phyloP scores from a whole-genome alignment of 2,888 invertebrate genomes.

The Cremastobaeus sp. region DNA sequence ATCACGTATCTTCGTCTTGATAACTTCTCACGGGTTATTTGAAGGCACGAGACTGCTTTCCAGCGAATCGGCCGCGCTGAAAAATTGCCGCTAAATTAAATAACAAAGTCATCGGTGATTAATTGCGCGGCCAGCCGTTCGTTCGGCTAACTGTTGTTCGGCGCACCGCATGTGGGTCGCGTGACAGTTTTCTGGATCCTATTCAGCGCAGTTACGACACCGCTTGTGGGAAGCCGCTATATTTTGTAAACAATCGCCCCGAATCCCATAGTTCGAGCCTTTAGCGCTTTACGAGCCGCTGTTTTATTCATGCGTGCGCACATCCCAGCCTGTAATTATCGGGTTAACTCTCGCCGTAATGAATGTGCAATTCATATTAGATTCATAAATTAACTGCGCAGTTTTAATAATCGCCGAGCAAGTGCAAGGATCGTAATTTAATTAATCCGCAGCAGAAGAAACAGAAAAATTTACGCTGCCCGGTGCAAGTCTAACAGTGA shows the following conservation, averaged over 20 bases:
- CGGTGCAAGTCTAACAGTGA: no score
- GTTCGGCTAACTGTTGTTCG: conserved; percentile 14
- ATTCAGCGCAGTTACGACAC: background rate
- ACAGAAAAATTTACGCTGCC: background rate
- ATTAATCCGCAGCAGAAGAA: conserved; percentile 20
- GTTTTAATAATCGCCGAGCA: conserved; percentile 31
- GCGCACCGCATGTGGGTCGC: conserved; percentile 7
- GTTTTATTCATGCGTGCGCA: conserved; percentile 32
- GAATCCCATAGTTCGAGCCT: conserved; percentile 26
- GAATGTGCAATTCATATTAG: conserved; percentile 38
- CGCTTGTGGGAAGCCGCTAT: conserved; percentile 6
- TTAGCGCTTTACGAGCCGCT: conserved; percentile 28
- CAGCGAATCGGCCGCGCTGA: background rate
- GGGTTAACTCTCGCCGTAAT: conserved; percentile 29
- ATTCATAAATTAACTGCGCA: conserved; percentile 40
- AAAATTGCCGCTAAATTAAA: conserved; percentile 30
- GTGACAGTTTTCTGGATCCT: conserved; percentile 3
- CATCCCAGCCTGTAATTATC: conserved; percentile 38
- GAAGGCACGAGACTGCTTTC: conserved; percentile 32
- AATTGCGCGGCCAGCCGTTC: conserved; percentile 1
- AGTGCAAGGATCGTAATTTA: conserved; percentile 29
- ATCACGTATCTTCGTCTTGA: conserved; percentile 34
- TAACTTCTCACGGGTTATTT: conserved; percentile 46
- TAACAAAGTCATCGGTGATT: conserved; percentile 22
- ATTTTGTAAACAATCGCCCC: conserved; percentile 34